Conservation (phyloP, 2,113 vertebrate genomes). For the Pygoscelis adeliae region DNA sequence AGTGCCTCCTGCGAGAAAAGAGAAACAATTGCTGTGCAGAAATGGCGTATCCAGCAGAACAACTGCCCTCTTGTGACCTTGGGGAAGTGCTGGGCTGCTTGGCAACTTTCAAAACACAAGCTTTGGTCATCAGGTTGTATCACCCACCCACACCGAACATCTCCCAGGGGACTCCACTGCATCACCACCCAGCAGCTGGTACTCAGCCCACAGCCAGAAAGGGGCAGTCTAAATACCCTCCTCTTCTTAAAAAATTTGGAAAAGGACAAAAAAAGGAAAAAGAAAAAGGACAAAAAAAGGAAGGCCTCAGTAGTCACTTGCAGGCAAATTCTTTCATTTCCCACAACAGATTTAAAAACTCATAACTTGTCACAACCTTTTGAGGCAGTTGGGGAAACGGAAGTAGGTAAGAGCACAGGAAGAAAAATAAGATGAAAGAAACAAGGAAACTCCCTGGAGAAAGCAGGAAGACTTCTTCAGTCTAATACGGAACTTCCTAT, state of each 20-base stretch:
- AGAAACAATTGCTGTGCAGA: not conserved
- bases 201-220: not conserved
- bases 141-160: not conserved
- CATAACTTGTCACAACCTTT: fast-evolving
- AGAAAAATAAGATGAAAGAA: not conserved
- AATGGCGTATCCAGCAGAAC: not conserved
- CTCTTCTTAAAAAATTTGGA: not conserved
- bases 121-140: not conserved
- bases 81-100: not conserved
- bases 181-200: not conserved
- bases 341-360: not conserved
- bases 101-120: not conserved
- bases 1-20: not conserved
- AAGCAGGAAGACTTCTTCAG: not conserved
- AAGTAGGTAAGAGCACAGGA: not conserved
- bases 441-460: not conserved
- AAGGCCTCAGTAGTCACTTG: not conserved
- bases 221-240: not conserved
- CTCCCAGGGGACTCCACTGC: not conserved
- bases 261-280: not conserved
- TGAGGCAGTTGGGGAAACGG: not conserved
- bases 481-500: not conserved
- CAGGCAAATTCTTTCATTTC: not conserved
- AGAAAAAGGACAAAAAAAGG: too few relatives aligned
- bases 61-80: not conserved